A percentile compares a stretch with the other conserved stretches of the same genome.
Conservation (phyloP, 2,113 vertebrate species). For the Motacilla alba region DNA sequence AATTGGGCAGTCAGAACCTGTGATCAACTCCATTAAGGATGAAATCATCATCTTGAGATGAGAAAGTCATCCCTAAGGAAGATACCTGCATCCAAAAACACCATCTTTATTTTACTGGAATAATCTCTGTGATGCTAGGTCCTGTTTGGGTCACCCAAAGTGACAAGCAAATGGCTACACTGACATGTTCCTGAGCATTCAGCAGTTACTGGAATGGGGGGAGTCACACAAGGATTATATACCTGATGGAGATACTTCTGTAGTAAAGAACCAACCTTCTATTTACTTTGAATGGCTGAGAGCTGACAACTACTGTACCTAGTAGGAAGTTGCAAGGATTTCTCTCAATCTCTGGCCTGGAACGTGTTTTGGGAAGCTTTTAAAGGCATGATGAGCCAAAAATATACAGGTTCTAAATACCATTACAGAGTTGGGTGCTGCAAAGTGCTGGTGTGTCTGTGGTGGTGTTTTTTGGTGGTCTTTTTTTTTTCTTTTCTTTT, state of each 20-base stretch:
- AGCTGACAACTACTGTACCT: not conserved
- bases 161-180: not conserved
- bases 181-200: not conserved
- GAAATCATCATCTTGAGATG: not conserved
- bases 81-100: not conserved
- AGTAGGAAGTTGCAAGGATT: not conserved
- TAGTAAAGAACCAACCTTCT: not conserved
- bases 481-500: not conserved
- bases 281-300: not conserved
- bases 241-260: not conserved
- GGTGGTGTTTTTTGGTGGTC: too few species aligned
- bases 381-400: not conserved
- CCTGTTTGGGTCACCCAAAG: not conserved
- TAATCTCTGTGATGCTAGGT: not conserved
- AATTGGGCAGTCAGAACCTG: not conserved
- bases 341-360: not conserved
- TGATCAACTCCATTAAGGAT: not conserved
- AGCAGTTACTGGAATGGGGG: not conserved
- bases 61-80: not conserved
- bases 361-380: not conserved
- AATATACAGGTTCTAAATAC: not conserved
- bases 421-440: not conserved
- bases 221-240: not conserved
- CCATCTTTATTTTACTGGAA: not conserved
- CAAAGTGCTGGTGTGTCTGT: not conserved